These are phyloP conservation scores for Podargus strigoides DNA, from an alignment of 2,797 vertebrate species.

Conservation along the genomic window DNA sequence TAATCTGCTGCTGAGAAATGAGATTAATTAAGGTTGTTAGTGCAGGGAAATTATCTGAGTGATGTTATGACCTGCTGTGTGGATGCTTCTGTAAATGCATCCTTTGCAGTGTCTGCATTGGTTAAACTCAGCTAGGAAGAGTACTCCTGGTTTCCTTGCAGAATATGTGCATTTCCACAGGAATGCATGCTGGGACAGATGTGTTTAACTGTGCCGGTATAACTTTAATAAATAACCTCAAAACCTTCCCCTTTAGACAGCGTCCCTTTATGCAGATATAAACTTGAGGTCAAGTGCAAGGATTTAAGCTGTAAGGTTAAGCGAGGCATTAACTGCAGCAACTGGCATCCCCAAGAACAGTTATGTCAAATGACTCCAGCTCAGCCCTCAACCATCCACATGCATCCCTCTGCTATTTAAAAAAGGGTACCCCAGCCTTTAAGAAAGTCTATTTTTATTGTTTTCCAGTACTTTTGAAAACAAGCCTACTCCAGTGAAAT, in stretches of 20 bases:
- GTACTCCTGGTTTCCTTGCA: not conserved
- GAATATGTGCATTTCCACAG: not conserved
- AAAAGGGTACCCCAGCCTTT: not conserved
- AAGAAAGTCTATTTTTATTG: not conserved
- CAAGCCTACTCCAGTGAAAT: not conserved
- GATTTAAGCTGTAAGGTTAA: not conserved
- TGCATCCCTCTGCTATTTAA: not conserved
- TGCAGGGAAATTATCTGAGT: not conserved
- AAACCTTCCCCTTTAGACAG: not conserved
- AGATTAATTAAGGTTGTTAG: slow-evolving; percentile 1
- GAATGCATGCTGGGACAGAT: not conserved
- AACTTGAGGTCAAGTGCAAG: not conserved
- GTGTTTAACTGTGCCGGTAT: not conserved
- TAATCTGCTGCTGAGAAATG: slow-evolving; percentile 5
- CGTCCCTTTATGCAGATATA: not conserved
- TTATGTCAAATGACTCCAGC: not conserved
- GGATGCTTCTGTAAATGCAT: not conserved
- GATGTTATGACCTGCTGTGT: not conserved
- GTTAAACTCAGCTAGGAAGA: not conserved
- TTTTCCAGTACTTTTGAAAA: not conserved
- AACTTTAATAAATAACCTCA: not conserved
- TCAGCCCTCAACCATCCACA: not conserved
- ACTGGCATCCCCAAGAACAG: not conserved
- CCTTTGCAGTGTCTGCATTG: not conserved
- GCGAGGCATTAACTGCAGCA: not conserved